These are phyloP conservation scores for Anolis apletophallus DNA, from an alignment of 2,797 vertebrate genomes.

Conservation along the genomic window DNA sequence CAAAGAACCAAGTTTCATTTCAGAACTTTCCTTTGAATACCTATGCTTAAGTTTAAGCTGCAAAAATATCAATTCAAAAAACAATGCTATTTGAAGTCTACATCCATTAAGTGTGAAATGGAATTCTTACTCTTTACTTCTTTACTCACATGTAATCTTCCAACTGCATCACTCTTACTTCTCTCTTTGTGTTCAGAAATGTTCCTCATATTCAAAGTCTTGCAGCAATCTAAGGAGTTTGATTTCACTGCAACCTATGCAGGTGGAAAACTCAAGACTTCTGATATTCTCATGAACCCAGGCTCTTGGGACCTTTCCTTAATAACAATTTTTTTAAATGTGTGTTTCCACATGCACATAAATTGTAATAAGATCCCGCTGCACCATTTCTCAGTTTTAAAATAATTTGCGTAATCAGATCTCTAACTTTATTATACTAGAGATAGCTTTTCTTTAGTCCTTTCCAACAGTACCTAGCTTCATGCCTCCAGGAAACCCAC, in stretches of 20 bases:
- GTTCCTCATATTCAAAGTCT: no score
- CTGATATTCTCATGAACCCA: not conserved
- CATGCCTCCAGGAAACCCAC: not conserved
- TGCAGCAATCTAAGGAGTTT: not conserved
- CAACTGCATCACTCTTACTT: no score
- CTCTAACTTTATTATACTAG: not conserved
- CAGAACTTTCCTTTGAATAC: not conserved
- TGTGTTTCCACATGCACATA: not conserved
- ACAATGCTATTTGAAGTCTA: not conserved
- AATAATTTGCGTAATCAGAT: not conserved
- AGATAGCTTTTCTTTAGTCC: not conserved
- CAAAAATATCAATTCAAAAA: not conserved
- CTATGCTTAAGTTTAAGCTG: not conserved
- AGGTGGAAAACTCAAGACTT: not conserved
- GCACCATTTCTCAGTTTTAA: not conserved
- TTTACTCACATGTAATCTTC: no score
- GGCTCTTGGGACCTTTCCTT: not conserved
- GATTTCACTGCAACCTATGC: not conserved
- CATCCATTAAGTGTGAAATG: not conserved
- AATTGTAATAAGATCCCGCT: not conserved
- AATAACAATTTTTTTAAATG: not conserved
- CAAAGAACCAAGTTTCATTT: not conserved
- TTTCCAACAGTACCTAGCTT: not conserved
- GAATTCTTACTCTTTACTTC: no score
- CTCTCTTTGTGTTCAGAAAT: no score